Percentiles rank a stretch among this genome's conserved stretches.
Evolutionary conservation across 2,888 invertebrate species (phyloP).

Genomic region (Leptothorax acervorum): DNA sequence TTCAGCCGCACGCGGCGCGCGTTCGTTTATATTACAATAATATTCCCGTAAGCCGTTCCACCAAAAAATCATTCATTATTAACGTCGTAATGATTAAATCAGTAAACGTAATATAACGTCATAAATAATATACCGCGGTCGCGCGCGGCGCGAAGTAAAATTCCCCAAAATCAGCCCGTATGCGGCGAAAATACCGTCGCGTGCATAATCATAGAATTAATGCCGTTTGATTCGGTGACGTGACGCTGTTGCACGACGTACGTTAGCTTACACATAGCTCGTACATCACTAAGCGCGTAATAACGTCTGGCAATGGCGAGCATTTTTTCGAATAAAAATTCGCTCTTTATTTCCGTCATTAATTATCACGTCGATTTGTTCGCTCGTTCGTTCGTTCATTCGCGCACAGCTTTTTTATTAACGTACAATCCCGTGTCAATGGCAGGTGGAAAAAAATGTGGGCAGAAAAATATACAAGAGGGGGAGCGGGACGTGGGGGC

Average conservation of each 20-base stretch:
- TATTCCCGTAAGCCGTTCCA: slow-evolving; percentile 27
- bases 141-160: slow-evolving; percentile 24
- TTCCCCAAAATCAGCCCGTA: slow-evolving; percentile 11
- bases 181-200: slow-evolving; percentile 22
- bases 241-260: background rate
- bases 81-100: slow-evolving; percentile 41
- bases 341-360: slow-evolving; percentile 44
- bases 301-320: slow-evolving; percentile 25
- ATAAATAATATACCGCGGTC: slow-evolving; percentile 27
- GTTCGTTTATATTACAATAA: slow-evolving; percentile 28
- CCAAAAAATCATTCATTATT: slow-evolving; percentile 46
- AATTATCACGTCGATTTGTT: slow-evolving; percentile 44
- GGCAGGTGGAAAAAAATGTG: slow-evolving; percentile 51
- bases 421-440: slow-evolving; percentile 39
- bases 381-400: background rate
- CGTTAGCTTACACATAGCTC: slow-evolving; percentile 9
- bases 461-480: slow-evolving; percentile 37
- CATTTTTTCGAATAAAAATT: slow-evolving; percentile 46
- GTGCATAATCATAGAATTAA: slow-evolving; percentile 12
- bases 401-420: slow-evolving; percentile 20
- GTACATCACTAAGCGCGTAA: slow-evolving; percentile 23
- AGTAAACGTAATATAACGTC: slow-evolving; percentile 16
- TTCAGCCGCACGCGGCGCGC: background rate
- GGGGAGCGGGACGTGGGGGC: background rate
- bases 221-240: slow-evolving; percentile 14